Evolutionary conservation across 2,113 vertebrate species (phyloP), one percentile per base, ranked within the genome.

Genomic region (Globicephala melas): DNA sequence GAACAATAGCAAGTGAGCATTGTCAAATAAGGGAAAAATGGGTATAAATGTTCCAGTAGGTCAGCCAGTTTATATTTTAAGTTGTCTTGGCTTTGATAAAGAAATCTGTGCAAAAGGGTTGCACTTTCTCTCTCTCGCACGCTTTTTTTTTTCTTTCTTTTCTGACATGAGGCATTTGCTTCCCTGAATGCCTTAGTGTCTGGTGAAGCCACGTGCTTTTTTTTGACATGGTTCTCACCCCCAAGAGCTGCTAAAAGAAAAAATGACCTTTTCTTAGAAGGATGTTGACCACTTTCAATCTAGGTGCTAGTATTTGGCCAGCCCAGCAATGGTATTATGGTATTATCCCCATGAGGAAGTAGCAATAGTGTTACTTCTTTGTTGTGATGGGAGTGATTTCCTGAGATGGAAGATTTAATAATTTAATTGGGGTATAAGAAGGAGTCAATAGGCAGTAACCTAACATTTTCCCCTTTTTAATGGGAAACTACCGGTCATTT

Each of bases 191-290:
- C 68, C 91, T 98, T 94, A 91, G 94, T 62, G 76, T 87, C 95
- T 98, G 92, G 93, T 87, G 65, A 86, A 63, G 58, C 85, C 95
- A 63, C 86, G 89, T 97, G 95, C 10, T 92, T 95, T 95, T 53
- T 80, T 47, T 94, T 97, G 97, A 89, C 89, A 92, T 21, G 1
- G 0, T 38, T 1, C 0, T 96, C 36, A 68, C 2, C 0, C 36
- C 94, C 47, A 12, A 93, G n/a, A 50, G 87, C 25, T 25, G 12
- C 80, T 80, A 71, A 87, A 89, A 5, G n/a, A 4, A 21, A 12
- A 55, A 1, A 4, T 0, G 11, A 63, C 67, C 88, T 31, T 83
- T 21, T n/a, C 1, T 26, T 0, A 5, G 14, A 71, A 76, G 70
- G 58, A 47, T 86, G n/a, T 13, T 77, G 25, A 79, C 70, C 8